A percentile compares a stretch with the other conserved stretches of the same genome.
Evolutionary conservation across 53 echinoderm and acorn worm genomes (phyloP).

Genomic region (Mesocentrotus franciscanus): DNA sequence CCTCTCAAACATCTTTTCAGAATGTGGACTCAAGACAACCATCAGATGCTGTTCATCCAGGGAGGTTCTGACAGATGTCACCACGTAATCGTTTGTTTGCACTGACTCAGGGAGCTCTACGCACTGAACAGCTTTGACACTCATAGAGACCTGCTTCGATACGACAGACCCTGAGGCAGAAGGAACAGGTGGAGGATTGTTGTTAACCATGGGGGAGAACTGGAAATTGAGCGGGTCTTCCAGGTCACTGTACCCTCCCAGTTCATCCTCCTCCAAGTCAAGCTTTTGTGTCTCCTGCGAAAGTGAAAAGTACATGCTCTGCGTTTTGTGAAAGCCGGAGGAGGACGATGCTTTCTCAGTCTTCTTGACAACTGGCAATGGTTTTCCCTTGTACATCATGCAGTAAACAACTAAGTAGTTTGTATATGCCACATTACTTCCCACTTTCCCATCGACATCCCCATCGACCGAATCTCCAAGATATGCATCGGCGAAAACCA

Average conservation of each 20-base stretch:
- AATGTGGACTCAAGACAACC: slow-evolving; percentile 76
- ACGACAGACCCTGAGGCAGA: slow-evolving; percentile 21
- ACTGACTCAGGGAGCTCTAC: slow-evolving; percentile 74
- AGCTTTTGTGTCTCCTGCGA: slow-evolving; percentile 86
- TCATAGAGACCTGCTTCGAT: slow-evolving; percentile 58
- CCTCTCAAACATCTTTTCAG: slow-evolving; percentile 51
- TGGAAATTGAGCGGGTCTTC: slow-evolving; percentile 57
- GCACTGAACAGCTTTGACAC: slow-evolving; percentile 76
- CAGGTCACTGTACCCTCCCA: slow-evolving; percentile 71
- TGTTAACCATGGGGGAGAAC: slow-evolving; percentile 51
- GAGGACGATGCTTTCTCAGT: slow-evolving; percentile 72
- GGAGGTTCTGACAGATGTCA: slow-evolving; percentile 72
- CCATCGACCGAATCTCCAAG: slow-evolving; percentile 89
- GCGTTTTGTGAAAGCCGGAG: slow-evolving; percentile 64
- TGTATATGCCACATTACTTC: slow-evolving; percentile 57
- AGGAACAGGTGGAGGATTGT: slow-evolving; percentile 40
- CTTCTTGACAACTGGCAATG: slow-evolving; percentile 58
- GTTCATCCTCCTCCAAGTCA: slow-evolving; percentile 85
- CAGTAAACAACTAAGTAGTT: slow-evolving; percentile 74
- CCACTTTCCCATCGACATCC: slow-evolving; percentile 2
- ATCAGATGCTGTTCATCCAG: slow-evolving; percentile 80
- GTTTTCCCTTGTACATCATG: slow-evolving; percentile 59
- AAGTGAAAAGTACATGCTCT: slow-evolving; percentile 74
- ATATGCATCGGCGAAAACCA: slow-evolving; percentile 79
- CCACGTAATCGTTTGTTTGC: slow-evolving; percentile 71